Evolutionary conservation across 2,888 invertebrate genomes (phyloP).

Genomic region (Scelioninae gen. 1): DNA sequence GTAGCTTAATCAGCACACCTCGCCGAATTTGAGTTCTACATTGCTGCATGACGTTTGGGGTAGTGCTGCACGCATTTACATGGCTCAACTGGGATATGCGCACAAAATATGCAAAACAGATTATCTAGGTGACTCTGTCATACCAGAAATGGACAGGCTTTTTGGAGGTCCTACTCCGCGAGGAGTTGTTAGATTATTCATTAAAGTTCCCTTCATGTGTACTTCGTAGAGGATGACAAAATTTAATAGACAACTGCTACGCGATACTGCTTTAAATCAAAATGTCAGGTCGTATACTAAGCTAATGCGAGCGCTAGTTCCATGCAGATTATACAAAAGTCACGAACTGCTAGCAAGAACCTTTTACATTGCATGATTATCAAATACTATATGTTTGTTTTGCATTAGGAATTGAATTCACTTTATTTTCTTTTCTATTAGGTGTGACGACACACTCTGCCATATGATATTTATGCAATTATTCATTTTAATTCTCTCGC

Average conservation of each 20-base stretch:
- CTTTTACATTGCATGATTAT: slow-evolving; percentile 38
- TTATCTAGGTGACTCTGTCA: slow-evolving; percentile 77
- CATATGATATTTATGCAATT: background rate
- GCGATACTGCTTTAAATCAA: slow-evolving; percentile 74
- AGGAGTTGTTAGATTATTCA: slow-evolving; percentile 76
- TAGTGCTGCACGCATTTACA: slow-evolving; percentile 77
- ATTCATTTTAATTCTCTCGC: background rate
- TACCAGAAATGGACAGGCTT: slow-evolving; percentile 72
- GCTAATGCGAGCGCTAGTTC: slow-evolving; percentile 39
- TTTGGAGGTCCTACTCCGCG: slow-evolving; percentile 63
- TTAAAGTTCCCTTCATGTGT: slow-evolving; percentile 75
- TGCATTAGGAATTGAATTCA: slow-evolving; percentile 26
- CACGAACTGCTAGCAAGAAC: slow-evolving; percentile 37
- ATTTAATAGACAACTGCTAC: slow-evolving; percentile 74
- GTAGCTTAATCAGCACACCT: slow-evolving; percentile 74
- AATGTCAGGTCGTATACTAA: slow-evolving; percentile 50
- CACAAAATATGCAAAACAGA: slow-evolving; percentile 81
- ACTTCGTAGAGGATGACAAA: slow-evolving; percentile 71
- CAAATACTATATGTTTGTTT: slow-evolving; percentile 8
- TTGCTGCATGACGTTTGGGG: slow-evolving; percentile 73
- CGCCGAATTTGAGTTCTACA: slow-evolving; percentile 58
- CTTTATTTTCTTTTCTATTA: slow-evolving; percentile 23
- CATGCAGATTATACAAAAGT: slow-evolving; percentile 49
- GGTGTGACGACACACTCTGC: background rate
- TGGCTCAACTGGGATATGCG: slow-evolving; percentile 72